Base-by-base conservation (phyloP, 2,888 invertebrate genomes). In the Aleiodes testaceus region DNA sequence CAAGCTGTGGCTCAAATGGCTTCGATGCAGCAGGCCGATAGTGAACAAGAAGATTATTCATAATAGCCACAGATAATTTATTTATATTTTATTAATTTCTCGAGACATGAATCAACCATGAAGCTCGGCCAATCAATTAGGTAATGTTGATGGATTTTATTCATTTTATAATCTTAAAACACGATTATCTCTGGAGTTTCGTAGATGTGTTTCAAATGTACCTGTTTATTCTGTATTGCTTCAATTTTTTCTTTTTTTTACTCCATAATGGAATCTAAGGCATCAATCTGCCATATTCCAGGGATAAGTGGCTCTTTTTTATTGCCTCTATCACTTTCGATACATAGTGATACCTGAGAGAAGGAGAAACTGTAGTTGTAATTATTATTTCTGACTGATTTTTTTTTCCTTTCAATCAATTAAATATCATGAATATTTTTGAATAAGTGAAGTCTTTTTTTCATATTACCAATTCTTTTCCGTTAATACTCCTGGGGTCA, bases 271-370 rank as follows among this genome's bases (percentile, higher is more conserved):
- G 52, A 49, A 63, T 20, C 88, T 85, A 91, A 20, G 95, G 94
- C 87, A 96, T 89, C 74, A 95, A 89, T 85, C 95, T 90, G 79
- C 93, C 94, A 85, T 96, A 96, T 85, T 96, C 96, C 78, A 94
- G 91, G 82, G 95, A 94, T 82, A 95, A 92, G 52, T 93, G 92
- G 82, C 94, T 95, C 81, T 95, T 96, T 81, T 93, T 93, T 64
- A 96, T 93, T 50, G 92, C 92, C 78, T 96, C 96, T 94, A 95
- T 95, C 0, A 94, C 93, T 87, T 94, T 94, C 53, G 90, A 91
- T 82, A 94, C 93, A 87, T 94, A 95, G 77, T 94, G 92, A 83
- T 93, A 92, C 91, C 91, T 90, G 74, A 42, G 6, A 61, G 26
- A 72, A 49, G n/a, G 66, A 55, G 64, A 66, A 73, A 65, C 63